phyloP scores from a whole-genome alignment of 2,797 vertebrate species.

The Bradypodion pumilum region DNA sequence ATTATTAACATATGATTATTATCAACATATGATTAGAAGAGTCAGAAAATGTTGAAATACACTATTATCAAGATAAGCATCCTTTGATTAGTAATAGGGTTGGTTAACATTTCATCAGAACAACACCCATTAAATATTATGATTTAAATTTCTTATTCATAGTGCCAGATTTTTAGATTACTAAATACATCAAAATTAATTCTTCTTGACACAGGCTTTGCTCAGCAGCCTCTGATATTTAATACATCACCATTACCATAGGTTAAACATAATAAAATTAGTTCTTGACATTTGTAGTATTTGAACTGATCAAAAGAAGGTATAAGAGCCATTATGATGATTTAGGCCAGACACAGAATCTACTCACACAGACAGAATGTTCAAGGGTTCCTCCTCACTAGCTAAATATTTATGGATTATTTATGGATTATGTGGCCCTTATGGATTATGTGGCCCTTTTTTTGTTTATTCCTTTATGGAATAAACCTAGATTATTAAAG shows the following conservation, averaged over 20 bases:
- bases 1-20: constrained; percentile 9
- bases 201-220: constrained; percentile 2
- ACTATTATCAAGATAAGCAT: constrained; percentile 20
- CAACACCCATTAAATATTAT: neutral
- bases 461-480: no score
- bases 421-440: no score
- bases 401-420: no score
- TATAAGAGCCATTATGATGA: neutral
- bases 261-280: neutral
- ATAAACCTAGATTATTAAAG: no score
- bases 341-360: neutral
- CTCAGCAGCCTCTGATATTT: constrained; percentile 1
- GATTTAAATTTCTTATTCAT: constrained; percentile 17
- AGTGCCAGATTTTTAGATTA: constrained; percentile 13
- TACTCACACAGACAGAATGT: neutral
- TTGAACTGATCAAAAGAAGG: neutral
- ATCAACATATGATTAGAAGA: constrained; percentile 6
- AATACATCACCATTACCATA: neutral
- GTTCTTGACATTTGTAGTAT: neutral
- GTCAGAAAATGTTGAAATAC: constrained; percentile 16
- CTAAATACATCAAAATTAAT: constrained; percentile 15
- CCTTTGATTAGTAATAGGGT: neutral
- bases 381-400: neutral
- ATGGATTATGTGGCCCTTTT: no score
- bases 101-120: constrained; percentile 13